phyloP scores from a whole-genome alignment of 2,888 invertebrate genomes.

The Periphyllus acericola region DNA sequence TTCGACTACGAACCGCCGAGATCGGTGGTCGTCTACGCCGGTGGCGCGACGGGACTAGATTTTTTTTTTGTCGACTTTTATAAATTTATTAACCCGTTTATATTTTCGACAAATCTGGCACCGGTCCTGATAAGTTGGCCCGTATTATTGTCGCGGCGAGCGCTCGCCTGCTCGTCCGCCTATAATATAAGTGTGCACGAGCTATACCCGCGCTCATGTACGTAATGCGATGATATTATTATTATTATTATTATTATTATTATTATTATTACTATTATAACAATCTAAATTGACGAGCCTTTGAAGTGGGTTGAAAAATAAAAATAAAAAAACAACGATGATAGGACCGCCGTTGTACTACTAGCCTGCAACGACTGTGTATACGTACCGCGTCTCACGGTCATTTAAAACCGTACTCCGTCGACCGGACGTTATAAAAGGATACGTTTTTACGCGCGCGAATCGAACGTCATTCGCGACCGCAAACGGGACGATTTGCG shows the following conservation, averaged over 20 bases:
- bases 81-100: slow-evolving; percentile 47
- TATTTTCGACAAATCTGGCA: slow-evolving; percentile 51
- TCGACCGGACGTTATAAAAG: slow-evolving; percentile 36
- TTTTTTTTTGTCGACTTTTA: slow-evolving; percentile 16
- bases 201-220: background rate
- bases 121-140: slow-evolving; percentile 47
- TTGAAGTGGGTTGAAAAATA: slow-evolving; percentile 55
- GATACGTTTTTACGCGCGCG: slow-evolving; percentile 13
- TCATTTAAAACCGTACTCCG: slow-evolving; percentile 24
- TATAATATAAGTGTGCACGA: background rate
- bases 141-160: background rate
- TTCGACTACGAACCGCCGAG: background rate
- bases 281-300: slow-evolving; percentile 49
- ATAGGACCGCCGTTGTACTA: background rate
- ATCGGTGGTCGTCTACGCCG: background rate
- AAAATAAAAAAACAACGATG: slow-evolving; percentile 24
- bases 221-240: background rate
- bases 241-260: slow-evolving; percentile 18
- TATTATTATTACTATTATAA: slow-evolving; percentile 15
- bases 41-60: background rate
- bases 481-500: background rate
- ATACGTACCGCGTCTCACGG: slow-evolving; percentile 33
- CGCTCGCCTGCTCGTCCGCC: background rate
- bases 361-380: background rate
- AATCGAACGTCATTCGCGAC: background rate